Conservation (phyloP, 1,140 invertebrate species). For the Drosophila tropicalis region DNA sequence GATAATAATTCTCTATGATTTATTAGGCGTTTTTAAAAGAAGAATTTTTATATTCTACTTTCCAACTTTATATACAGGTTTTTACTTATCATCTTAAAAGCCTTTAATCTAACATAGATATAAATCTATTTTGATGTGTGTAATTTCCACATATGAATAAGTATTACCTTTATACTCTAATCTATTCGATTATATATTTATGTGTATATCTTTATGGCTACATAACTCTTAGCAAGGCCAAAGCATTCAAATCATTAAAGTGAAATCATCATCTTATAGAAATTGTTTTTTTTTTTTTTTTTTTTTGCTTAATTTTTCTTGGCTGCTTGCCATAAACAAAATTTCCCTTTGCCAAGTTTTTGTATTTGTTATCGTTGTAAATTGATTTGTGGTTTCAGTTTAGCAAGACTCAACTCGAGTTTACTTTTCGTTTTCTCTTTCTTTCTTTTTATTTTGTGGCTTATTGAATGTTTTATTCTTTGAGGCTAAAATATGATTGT, state of each 20-base stretch:
- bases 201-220: no score
- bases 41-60: no score
- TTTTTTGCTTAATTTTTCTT: slow-evolving; percentile 42
- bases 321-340: slow-evolving; percentile 29
- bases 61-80: no score
- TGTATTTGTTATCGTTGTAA: slow-evolving; percentile 26
- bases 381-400: slow-evolving; percentile 68
- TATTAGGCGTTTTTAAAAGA: no score
- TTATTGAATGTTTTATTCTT: slow-evolving; percentile 14
- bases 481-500: slow-evolving; percentile 4
- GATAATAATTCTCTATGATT: neutral
- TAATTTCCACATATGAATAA: no score
- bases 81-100: no score
- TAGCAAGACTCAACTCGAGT: slow-evolving; percentile 48
- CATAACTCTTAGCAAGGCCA: no score
- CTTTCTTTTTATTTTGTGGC: slow-evolving; percentile 20
- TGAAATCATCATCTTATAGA: neutral
- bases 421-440: slow-evolving; percentile 33
- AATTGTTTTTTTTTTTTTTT: slow-evolving; percentile 2
- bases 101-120: no score
- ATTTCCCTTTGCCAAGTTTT: slow-evolving; percentile 36
- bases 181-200: no score
- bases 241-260: neutral
- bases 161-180: no score
- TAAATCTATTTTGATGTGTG: no score